Evolutionary conservation across 2,113 vertebrate genomes (phyloP).

Genomic region (Oxyruncus cristatus): DNA sequence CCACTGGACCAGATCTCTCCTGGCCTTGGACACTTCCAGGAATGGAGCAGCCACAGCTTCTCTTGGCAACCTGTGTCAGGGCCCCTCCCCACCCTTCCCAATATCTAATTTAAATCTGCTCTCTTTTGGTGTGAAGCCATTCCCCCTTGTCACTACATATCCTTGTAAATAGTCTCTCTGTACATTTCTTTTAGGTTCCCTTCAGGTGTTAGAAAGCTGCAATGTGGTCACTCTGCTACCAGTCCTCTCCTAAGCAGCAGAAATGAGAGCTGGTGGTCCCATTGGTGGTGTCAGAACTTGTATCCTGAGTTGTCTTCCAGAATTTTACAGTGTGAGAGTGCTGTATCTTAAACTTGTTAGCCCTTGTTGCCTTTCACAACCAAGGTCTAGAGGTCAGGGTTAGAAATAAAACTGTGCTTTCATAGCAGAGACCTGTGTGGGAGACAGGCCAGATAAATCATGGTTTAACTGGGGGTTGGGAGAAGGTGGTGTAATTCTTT

Average conservation of each 20-base stretch:
- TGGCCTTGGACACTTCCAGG: accelerated
- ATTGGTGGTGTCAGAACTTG: background rate
- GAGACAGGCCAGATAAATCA: background rate
- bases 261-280: background rate
- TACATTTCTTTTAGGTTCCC: background rate
- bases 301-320: background rate
- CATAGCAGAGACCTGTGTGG: accelerated
- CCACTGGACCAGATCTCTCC: accelerated
- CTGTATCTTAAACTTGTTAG: background rate
- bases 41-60: background rate
- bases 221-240: background rate
- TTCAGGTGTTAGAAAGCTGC: background rate
- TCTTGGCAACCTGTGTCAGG: background rate
- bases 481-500: background rate
- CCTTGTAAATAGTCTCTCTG: background rate
- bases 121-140: background rate
- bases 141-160: background rate
- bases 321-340: background rate
- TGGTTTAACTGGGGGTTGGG: background rate
- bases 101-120: background rate
- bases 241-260: background rate
- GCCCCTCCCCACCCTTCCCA: background rate
- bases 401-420: background rate
- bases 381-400: background rate
- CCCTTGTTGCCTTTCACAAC: background rate